Percentiles rank a stretch among this genome's conserved stretches.
Conservation (phyloP, 1,140 invertebrate genomes). For the Sitobion miscanthi region DNA sequence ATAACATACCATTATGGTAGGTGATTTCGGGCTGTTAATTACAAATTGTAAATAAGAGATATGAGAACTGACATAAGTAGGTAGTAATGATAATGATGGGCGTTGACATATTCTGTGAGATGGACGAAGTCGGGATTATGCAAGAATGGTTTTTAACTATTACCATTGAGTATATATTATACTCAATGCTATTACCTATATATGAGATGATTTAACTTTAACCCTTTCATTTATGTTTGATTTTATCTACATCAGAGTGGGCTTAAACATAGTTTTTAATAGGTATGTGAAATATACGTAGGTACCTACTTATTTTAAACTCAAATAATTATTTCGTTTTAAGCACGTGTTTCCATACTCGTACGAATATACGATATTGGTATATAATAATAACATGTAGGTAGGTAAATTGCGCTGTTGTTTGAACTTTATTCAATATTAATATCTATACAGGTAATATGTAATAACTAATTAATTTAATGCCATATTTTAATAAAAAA, state of each 20-base stretch:
- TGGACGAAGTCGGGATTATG: background rate
- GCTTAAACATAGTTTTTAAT: background rate
- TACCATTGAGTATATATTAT: background rate
- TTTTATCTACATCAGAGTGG: background rate
- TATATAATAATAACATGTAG: background rate
- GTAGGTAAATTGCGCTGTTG: background rate
- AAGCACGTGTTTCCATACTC: background rate
- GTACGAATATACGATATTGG: background rate
- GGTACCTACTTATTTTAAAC: background rate
- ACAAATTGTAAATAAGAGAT: background rate
- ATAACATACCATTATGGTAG: background rate
- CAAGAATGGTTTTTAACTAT: background rate
- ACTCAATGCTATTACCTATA: background rate
- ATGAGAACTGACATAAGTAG: background rate
- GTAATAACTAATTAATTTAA: background rate
- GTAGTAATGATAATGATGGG: background rate
- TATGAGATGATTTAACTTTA: background rate
- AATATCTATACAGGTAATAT: background rate
- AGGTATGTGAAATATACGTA: background rate
- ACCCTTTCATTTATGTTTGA: background rate
- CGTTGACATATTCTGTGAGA: background rate
- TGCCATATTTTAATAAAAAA: background rate
- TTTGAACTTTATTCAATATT: background rate
- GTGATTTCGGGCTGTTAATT: background rate
- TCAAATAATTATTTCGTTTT: background rate